These are phyloP conservation scores for Brachionus rotundiformis DNA, from an alignment of 1,140 invertebrate genomes.

Conservation along the genomic window DNA sequence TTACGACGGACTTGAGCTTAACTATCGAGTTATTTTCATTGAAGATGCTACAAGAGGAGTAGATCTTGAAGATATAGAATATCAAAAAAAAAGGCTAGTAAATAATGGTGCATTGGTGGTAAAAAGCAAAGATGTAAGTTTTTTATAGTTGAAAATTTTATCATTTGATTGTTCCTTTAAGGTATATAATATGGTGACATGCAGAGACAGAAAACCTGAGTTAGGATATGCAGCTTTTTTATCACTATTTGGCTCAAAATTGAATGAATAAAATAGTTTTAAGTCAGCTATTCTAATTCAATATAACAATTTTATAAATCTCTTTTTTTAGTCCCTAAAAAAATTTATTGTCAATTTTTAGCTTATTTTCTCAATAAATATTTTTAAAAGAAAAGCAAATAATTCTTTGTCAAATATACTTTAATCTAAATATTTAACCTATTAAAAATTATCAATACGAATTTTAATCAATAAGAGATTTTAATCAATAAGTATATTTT, in stretches of 20 bases:
- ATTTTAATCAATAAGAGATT: no score
- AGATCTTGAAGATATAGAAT: constrained; percentile 60
- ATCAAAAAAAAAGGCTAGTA: background rate
- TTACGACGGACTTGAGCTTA: constrained; percentile 78
- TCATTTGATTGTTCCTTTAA: background rate
- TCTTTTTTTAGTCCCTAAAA: background rate
- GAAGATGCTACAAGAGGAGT: constrained; percentile 89
- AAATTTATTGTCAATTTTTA: background rate
- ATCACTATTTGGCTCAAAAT: constrained; percentile 17
- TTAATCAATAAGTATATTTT: no score
- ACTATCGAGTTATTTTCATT: constrained; percentile 83
- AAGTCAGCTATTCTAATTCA: background rate
- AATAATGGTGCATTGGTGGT: constrained; percentile 29
- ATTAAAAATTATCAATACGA: no score
- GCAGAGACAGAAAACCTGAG: constrained; percentile 35
- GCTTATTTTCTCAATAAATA: background rate
- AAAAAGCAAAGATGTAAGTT: constrained; percentile 1
- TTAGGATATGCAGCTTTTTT: constrained; percentile 34
- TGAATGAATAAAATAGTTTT: background rate
- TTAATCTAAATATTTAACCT: no score
- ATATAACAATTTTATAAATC: background rate
- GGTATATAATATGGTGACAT: constrained; percentile 37
- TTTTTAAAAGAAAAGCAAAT: background rate
- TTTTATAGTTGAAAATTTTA: background rate
- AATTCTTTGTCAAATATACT: no score